Percentiles rank a stretch among this genome's conserved stretches.
These are phyloP conservation scores for Leguminivora glycinivorella DNA, from an alignment of 1,140 invertebrate genomes.

Conservation along the genomic window DNA sequence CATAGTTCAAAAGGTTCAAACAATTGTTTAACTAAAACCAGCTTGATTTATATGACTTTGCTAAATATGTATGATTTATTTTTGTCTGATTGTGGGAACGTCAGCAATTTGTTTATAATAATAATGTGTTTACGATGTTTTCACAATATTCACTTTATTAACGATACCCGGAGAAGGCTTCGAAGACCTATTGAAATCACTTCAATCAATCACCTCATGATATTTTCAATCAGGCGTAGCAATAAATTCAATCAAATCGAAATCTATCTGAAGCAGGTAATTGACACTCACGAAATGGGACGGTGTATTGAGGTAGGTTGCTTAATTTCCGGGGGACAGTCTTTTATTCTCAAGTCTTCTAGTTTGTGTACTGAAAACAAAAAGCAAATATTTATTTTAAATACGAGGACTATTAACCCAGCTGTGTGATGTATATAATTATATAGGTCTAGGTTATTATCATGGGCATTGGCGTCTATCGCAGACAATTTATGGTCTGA, in stretches of 20 bases:
- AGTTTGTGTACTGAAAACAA: slow-evolving; percentile 78
- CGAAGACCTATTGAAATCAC: slow-evolving; percentile 7
- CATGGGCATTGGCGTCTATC: too few species aligned
- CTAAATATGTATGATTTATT: too few species aligned
- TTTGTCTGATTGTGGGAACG: too few species aligned
- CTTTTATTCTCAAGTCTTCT: slow-evolving; percentile 79
- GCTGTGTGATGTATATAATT: too few species aligned
- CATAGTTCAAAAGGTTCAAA: too few species aligned
- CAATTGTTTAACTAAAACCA: too few species aligned
- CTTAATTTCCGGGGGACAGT: slow-evolving; percentile 80
- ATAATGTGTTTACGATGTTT: background rate
- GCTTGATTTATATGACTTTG: too few species aligned
- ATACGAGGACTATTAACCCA: too few species aligned
- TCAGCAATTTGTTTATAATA: too few species aligned
- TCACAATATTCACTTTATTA: background rate
- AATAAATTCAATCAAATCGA: slow-evolving; percentile 7
- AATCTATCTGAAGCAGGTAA: background rate
- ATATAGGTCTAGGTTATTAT: too few species aligned
- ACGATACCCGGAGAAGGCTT: background rate
- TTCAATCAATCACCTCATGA: background rate
- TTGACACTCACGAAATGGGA: slow-evolving; percentile 78
- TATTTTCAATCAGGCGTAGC: background rate
- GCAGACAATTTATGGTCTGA: too few species aligned
- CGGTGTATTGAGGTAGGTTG: slow-evolving; percentile 82
- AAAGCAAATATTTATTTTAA: slow-evolving; percentile 27